Evolutionary conservation across 2,888 invertebrate species (phyloP), one percentile per base, ranked within the genome.

Genomic region (Euproctis similis): DNA sequence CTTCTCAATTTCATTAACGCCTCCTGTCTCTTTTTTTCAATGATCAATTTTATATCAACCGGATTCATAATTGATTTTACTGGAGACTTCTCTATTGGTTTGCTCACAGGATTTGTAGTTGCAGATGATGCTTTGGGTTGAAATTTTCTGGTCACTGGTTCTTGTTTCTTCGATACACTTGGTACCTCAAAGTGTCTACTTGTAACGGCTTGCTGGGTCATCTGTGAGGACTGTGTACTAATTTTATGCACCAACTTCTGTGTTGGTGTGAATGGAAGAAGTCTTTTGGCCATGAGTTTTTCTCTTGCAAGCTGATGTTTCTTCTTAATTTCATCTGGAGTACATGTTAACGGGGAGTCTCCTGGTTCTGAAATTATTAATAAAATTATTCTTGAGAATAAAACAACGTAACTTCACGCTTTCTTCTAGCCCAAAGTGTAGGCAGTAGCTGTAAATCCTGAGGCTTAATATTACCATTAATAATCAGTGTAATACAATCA

Each of bases 281-380:
- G 63, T 26, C 78, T 63, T 58, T 87, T 89, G 1, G 86, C 85
- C 42, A 87, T 62, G 8, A 89, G 68, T 53, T 80, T 88, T 49
- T 87, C 88, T 57, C 86, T 72, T 1, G 90, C 90, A 48, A 86
- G 82, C 36, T 81, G 63, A 37, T 87, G 84, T 48, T 90, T 90
- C 49, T 70, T 85, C 56, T 88, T 87, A 26, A 90, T 90, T 68
- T 89, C 88, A 38, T 87, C 86, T 18, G 86, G 84, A 11, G 87
- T 86, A 48, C 86, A 87, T 54, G 69, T 68, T 42, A 77, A 73
- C 10, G 82, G 78, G 6, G 80, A 78, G 45, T 78, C 74, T 4
- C 59, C 75, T 40, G 43, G 31, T 5, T 6, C 63, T 60, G 53
- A 23, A 23, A 23, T 8, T n/a, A n/a, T n/a, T n/a, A n/a, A n/a